These are phyloP conservation scores for Psix sp. DNA, from an alignment of 1,140 invertebrate genomes.

Conservation along the genomic window DNA sequence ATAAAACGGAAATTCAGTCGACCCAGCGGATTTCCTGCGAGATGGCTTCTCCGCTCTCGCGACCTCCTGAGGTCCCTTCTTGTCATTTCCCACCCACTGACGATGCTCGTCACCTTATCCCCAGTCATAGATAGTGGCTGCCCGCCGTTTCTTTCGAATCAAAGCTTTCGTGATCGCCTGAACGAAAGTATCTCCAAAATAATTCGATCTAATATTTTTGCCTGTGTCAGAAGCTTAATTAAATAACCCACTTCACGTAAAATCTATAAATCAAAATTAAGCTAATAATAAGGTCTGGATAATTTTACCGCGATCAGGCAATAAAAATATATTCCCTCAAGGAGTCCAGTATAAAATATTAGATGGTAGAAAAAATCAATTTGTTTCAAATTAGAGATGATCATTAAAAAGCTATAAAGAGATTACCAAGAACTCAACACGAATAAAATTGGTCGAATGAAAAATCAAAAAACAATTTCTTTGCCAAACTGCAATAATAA, in stretches of 20 bases:
- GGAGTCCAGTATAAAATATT: no score
- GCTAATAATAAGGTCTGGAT: no score
- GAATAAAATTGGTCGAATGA: no score
- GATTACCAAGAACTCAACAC: no score
- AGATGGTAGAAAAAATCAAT: no score
- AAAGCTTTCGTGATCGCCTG: conserved; percentile 25
- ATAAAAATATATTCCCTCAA: no score
- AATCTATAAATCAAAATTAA: neutral
- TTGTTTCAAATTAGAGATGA: no score
- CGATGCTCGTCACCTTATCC: conserved; percentile 49
- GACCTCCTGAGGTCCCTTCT: conserved; percentile 30
- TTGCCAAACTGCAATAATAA: no score
- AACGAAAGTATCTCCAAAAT: conserved; percentile 47
- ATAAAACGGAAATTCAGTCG: conserved; percentile 66
- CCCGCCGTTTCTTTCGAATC: conserved; percentile 57
- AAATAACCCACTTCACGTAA: conserved; percentile 16
- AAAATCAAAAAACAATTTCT: no score
- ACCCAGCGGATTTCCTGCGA: conserved; percentile 64
- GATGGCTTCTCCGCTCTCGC: conserved; percentile 53
- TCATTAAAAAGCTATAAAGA: no score
- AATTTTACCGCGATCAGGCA: no score
- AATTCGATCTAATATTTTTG: conserved; percentile 22
- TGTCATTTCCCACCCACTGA: conserved; percentile 41
- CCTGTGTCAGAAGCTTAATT: conserved; percentile 47
- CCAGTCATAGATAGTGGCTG: conserved; percentile 47